Evolutionary conservation across 2,888 invertebrate species (phyloP).

Genomic region (Empis stercorea): DNA sequence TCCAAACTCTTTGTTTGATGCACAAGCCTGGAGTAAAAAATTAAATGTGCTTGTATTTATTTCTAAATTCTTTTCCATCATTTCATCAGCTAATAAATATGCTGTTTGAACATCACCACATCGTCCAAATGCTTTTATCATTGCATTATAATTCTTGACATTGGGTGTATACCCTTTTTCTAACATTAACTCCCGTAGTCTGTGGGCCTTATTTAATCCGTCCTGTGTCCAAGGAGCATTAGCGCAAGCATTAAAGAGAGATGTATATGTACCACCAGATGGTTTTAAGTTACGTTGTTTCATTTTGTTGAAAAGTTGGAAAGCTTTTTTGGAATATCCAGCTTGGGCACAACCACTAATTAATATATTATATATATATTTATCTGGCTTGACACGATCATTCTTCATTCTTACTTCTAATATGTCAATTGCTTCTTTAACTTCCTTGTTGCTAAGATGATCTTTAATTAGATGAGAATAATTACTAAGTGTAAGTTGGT

Average conservation of each 20-base stretch:
- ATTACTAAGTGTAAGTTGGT: constrained; percentile 46
- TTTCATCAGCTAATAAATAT: constrained; percentile 74
- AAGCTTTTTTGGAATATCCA: constrained; percentile 78
- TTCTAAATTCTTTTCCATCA: constrained; percentile 49
- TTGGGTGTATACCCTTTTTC: constrained; percentile 59
- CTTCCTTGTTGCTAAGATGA: constrained; percentile 46
- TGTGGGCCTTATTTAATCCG: constrained; percentile 54
- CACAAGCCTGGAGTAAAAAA: constrained; percentile 73
- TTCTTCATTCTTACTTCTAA: constrained; percentile 65
- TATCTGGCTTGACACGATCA: constrained; percentile 65
- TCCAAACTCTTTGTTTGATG: constrained; percentile 64
- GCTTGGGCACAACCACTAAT: constrained; percentile 70
- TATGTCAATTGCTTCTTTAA: constrained; percentile 66
- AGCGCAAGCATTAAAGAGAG: constrained; percentile 78
- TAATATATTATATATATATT: constrained; percentile 69
- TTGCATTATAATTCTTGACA: constrained; percentile 66
- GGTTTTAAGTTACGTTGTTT: constrained; percentile 56
- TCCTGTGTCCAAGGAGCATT: constrained; percentile 57
- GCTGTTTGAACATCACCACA: constrained; percentile 67
- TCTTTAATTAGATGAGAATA: constrained; percentile 61
- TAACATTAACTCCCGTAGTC: constrained; percentile 53
- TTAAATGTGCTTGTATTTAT: constrained; percentile 58
- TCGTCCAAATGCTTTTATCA: constrained; percentile 84
- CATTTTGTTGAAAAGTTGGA: constrained; percentile 71
- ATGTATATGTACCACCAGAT: constrained; percentile 64